A percentile compares a stretch with the other conserved stretches of the same genome.
These are phyloP conservation scores for Mus caroli DNA, from an alignment of 2,797 vertebrate genomes.

Conservation along the genomic window DNA sequence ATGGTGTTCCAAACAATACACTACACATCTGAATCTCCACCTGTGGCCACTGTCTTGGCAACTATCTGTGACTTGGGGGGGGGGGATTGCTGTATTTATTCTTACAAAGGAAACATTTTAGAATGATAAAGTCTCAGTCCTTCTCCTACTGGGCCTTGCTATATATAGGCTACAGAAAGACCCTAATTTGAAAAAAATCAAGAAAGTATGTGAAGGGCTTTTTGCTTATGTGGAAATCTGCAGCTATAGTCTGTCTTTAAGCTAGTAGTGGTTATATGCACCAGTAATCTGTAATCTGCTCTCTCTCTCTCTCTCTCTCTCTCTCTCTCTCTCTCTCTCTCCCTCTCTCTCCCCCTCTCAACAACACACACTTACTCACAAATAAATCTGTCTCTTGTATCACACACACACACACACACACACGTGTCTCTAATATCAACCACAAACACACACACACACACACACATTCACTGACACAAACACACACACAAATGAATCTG, in stretches of 20 bases:
- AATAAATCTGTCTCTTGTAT: background rate
- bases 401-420: background rate
- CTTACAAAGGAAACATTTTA: background rate
- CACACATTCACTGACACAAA: background rate
- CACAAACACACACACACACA: background rate
- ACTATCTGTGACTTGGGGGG: background rate
- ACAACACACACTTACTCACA: background rate
- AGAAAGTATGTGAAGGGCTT: background rate
- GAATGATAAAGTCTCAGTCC: background rate
- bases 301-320: background rate
- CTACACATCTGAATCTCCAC: background rate
- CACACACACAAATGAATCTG: background rate
- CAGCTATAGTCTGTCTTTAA: background rate
- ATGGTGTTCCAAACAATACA: background rate
- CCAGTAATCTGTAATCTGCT: background rate
- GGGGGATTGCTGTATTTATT: background rate
- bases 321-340: too few relatives aligned
- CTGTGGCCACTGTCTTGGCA: background rate
- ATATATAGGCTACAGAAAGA: background rate
- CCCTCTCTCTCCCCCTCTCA: too few relatives aligned
- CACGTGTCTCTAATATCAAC: background rate
- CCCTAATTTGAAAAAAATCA: background rate
- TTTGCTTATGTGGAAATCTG: conserved; percentile 18
- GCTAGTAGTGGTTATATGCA: background rate
- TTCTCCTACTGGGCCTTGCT: background rate